Conservation (phyloP, 2,113 vertebrate species). For the Pelmatolapia mariae region DNA sequence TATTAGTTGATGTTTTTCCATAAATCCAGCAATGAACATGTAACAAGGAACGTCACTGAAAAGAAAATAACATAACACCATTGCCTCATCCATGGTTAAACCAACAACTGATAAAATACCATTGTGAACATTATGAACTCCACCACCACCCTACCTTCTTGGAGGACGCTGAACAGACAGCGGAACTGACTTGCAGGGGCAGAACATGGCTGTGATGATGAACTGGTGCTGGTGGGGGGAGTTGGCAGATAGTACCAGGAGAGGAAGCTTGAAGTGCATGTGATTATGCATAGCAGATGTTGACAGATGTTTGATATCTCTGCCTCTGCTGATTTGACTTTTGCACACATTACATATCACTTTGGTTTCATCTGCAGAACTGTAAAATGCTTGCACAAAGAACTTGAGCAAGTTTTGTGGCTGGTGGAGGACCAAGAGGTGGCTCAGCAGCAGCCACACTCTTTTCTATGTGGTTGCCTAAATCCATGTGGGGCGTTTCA, state of each 20-base stretch:
- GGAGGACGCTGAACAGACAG: neutral
- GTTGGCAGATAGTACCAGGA: neutral
- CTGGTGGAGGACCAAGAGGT: neutral
- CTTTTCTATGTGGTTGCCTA: neutral
- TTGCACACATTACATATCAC: neutral
- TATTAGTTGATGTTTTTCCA: neutral
- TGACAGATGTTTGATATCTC: rapidly evolving
- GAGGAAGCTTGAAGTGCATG: neutral
- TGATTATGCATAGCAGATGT: neutral
- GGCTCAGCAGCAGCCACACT: neutral
- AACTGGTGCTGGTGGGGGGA: neutral
- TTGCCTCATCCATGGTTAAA: neutral
- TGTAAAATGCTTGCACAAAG: neutral
- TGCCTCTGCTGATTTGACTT: rapidly evolving
- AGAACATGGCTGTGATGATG: neutral
- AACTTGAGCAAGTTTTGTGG: neutral
- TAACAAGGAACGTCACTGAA: rapidly evolving
- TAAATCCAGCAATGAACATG: neutral
- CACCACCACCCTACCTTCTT: neutral
- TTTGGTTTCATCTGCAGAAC: neutral
- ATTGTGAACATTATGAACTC: neutral
- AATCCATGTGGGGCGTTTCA: neutral
- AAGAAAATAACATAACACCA: neutral
- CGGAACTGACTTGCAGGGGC: rapidly evolving
- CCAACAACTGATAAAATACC: neutral